Conservation (phyloP, 2,113 vertebrate genomes). For the Salvelinus namaycush region DNA sequence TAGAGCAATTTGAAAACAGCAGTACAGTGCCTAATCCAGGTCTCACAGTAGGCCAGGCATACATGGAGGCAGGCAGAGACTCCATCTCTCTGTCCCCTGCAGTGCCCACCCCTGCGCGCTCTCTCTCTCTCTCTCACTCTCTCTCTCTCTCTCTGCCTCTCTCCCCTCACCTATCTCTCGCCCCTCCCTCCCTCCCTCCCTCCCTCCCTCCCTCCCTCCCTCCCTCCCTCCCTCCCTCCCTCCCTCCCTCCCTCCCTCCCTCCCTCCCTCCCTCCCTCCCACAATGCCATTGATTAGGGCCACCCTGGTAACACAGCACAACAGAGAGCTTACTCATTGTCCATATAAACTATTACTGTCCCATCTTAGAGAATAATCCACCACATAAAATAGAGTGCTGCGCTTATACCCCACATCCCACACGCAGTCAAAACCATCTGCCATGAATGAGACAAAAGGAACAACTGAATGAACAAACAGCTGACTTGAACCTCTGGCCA, state of each 20-base stretch:
- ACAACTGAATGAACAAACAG: conserved; percentile 35
- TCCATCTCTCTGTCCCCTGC: conserved; percentile 18
- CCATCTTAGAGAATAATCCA: conserved; percentile 63
- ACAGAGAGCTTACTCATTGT: conserved; percentile 54
- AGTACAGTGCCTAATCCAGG: conserved; percentile 67
- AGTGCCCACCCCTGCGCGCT: background rate
- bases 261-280: background rate
- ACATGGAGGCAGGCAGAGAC: conserved; percentile 19
- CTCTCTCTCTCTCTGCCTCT: background rate
- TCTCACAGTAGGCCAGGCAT: conserved; percentile 47
- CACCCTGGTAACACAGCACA: conserved; percentile 27
- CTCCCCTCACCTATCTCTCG: background rate
- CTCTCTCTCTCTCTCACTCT: conserved; percentile 14
- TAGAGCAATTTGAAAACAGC: conserved; percentile 71
- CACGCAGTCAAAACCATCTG: conserved; percentile 68
- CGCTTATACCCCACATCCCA: conserved; percentile 52
- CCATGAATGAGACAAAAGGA: conserved; percentile 44
- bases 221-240: background rate
- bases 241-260: background rate
- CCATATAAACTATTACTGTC: conserved; percentile 57
- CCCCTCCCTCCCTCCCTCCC: background rate
- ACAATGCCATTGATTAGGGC: conserved; percentile 15
- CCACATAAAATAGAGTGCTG: conserved; percentile 54
- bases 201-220: background rate
- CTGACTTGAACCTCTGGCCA: conserved; percentile 44